These are phyloP conservation scores for Cetoscarus ocellatus DNA, from an alignment of 2,797 vertebrate genomes.

Conservation along the genomic window DNA sequence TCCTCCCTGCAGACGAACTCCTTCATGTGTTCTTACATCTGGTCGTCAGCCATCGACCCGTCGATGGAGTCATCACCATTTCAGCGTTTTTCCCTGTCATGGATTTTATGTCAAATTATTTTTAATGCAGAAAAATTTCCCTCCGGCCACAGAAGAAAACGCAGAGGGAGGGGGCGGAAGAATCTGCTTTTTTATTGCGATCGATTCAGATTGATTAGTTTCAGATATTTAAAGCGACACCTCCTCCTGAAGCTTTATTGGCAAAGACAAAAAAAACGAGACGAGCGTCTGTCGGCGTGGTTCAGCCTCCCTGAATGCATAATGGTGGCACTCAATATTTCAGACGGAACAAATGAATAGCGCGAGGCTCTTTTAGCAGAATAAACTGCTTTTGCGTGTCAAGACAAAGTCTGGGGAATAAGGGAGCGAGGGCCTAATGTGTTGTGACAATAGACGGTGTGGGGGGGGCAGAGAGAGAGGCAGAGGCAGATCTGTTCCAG, in stretches of 20 bases:
- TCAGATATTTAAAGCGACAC: slow-evolving; percentile 35
- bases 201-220: slow-evolving; percentile 48
- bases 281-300: not conserved
- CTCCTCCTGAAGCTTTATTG: slow-evolving; percentile 18
- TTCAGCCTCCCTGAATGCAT: slow-evolving; percentile 22
- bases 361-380: slow-evolving; percentile 69
- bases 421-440: slow-evolving; percentile 58
- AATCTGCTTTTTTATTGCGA: slow-evolving; percentile 8
- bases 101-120: slow-evolving; percentile 60
- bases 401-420: slow-evolving; percentile 70
- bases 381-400: slow-evolving; percentile 72
- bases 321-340: slow-evolving; percentile 63
- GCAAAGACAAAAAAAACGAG: not conserved
- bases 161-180: not conserved
- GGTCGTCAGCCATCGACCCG: slow-evolving; percentile 3
- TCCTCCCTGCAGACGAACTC: slow-evolving; percentile 18
- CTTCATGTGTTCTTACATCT: slow-evolving; percentile 3
- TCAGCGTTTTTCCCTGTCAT: slow-evolving; percentile 6
- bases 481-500: slow-evolving; percentile 81
- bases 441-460: slow-evolving; percentile 70
- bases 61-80: slow-evolving; percentile 41
- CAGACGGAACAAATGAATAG: slow-evolving; percentile 73
- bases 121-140: slow-evolving; percentile 43
- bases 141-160: slow-evolving; percentile 17
- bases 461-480: slow-evolving; percentile 38